phyloP scores from a whole-genome alignment of 1,140 invertebrate genomes.

The Megathymus violae region DNA sequence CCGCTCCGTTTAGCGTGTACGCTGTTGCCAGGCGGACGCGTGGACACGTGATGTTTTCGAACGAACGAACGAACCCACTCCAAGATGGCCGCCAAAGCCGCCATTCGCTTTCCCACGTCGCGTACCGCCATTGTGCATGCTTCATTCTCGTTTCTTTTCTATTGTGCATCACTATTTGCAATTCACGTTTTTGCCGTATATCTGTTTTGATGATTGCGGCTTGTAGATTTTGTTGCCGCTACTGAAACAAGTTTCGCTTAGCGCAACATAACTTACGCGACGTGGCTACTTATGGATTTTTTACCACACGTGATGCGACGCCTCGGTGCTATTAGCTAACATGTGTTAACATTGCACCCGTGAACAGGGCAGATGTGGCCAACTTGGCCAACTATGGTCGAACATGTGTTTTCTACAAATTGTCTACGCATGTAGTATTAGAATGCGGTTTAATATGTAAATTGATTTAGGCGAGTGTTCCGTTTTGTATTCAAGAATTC shows the following conservation, averaged over 20 bases:
- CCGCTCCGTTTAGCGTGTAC: constrained; percentile 74
- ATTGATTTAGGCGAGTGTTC: constrained; percentile 28
- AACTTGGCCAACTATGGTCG: constrained; percentile 44
- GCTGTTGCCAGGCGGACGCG: constrained; percentile 77
- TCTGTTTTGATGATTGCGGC: constrained; percentile 47
- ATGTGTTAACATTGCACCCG: constrained; percentile 58
- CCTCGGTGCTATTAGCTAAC: constrained; percentile 54
- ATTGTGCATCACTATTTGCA: constrained; percentile 65
- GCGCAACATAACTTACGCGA: not conserved
- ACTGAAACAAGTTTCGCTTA: constrained; percentile 11
- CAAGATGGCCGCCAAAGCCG: constrained; percentile 78
- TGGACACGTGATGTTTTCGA: constrained; percentile 75
- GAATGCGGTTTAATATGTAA: constrained; percentile 7
- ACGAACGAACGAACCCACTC: constrained; percentile 67
- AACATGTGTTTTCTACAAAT: constrained; percentile 50
- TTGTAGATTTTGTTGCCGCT: constrained; percentile 35
- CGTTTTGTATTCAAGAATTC: constrained; percentile 38
- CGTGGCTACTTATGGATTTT: constrained; percentile 25
- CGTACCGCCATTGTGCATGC: constrained; percentile 71
- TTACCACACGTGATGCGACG: constrained; percentile 45
- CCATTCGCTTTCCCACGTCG: constrained; percentile 82
- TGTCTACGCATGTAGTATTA: constrained; percentile 46
- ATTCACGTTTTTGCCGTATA: constrained; percentile 56
- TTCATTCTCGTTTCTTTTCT: constrained; percentile 77
- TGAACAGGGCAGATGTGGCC: constrained; percentile 55